Conservation (phyloP, 2,888 invertebrate species). For the Cantharis nigra region DNA sequence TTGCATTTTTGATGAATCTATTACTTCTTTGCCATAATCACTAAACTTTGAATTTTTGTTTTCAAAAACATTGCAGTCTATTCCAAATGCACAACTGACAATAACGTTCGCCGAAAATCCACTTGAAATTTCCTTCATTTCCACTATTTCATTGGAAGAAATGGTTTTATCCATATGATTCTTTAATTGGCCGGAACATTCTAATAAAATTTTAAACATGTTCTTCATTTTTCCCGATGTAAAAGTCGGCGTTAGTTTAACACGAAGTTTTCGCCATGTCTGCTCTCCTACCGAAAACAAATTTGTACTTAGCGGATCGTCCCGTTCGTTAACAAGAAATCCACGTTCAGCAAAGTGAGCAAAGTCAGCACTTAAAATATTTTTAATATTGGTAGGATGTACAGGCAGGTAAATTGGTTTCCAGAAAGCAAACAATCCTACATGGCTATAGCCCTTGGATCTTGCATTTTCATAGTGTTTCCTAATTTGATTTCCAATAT, state of each 20-base stretch:
- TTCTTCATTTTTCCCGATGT: constrained; percentile 36
- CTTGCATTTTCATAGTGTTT: background rate
- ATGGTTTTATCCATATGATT: constrained; percentile 7
- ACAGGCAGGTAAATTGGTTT: constrained; percentile 25
- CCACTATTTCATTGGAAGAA: constrained; percentile 10
- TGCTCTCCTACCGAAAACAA: constrained; percentile 60
- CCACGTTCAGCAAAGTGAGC: constrained; percentile 65
- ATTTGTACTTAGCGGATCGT: constrained; percentile 61
- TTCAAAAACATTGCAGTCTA: constrained; percentile 62
- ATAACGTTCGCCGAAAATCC: constrained; percentile 64
- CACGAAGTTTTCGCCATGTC: constrained; percentile 61
- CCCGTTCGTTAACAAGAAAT: constrained; percentile 59
- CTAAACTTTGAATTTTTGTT: constrained; percentile 59
- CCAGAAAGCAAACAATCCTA: background rate
- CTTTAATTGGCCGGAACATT: constrained; percentile 17
- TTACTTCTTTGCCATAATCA: constrained; percentile 31
- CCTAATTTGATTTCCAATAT: background rate
- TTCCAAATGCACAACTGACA: constrained; percentile 63
- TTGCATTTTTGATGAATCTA: constrained; percentile 14
- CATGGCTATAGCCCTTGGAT: background rate
- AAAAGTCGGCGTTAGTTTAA: constrained; percentile 33
- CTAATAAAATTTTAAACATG: constrained; percentile 29
- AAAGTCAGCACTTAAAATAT: constrained; percentile 63
- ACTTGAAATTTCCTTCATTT: constrained; percentile 55
- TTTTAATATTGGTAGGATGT: constrained; percentile 36